Evolutionary conservation across 2,797 vertebrate species (phyloP).

Genomic region (Rhyacichthys aspro): DNA sequence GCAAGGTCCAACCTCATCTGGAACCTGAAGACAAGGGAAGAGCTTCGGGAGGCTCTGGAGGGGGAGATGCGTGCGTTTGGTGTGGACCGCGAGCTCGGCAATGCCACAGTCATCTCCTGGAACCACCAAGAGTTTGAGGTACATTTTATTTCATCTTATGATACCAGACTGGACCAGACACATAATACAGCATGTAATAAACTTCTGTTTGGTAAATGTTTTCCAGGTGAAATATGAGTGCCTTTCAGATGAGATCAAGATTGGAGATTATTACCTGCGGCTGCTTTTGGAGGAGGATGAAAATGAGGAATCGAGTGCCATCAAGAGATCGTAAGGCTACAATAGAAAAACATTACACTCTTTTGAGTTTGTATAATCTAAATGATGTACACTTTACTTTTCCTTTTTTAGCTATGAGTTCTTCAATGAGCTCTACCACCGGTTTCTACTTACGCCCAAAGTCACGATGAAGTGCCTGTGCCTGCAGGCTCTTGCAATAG

Average conservation of each 20-base stretch:
- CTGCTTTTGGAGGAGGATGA: slow-evolving; percentile 96
- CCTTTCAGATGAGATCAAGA: slow-evolving; percentile 98
- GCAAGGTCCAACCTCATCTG: slow-evolving; percentile 96
- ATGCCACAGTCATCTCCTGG: slow-evolving; percentile 93
- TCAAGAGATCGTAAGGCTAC: slow-evolving; percentile 95
- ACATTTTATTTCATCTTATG: background rate
- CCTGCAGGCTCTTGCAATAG: slow-evolving; percentile 95
- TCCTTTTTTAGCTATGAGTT: slow-evolving; percentile 89
- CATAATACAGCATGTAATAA: background rate
- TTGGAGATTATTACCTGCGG: slow-evolving; percentile 97
- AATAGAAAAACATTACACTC: background rate
- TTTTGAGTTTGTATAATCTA: too few species aligned
- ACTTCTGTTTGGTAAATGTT: background rate
- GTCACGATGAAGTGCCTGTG: slow-evolving; percentile 98
- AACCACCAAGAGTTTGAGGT: slow-evolving; percentile 98
- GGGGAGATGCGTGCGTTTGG: slow-evolving; percentile 95
- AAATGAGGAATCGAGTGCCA: slow-evolving; percentile 91
- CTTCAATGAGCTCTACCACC: slow-evolving; percentile 99
- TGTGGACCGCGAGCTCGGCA: slow-evolving; percentile 96
- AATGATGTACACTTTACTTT: slow-evolving; percentile 5
- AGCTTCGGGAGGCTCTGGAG: slow-evolving; percentile 94
- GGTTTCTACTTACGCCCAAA: slow-evolving; percentile 98
- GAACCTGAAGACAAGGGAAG: slow-evolving; percentile 98
- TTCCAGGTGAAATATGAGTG: slow-evolving; percentile 96
- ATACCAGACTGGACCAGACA: background rate